Conservation (phyloP, 2,888 invertebrate species). For the Netelia virgata region DNA sequence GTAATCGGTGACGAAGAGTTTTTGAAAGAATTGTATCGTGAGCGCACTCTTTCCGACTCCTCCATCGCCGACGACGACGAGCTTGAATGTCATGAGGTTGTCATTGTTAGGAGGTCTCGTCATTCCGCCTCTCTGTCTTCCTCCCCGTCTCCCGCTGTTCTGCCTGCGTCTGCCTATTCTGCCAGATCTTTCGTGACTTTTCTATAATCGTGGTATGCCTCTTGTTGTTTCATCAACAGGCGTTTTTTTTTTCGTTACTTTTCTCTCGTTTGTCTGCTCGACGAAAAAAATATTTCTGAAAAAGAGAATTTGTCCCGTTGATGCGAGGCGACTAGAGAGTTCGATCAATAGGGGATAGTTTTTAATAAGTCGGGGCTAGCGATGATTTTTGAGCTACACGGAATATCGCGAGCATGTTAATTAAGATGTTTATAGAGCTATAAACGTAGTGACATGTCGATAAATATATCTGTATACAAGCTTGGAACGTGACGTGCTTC, state of each 20-base stretch:
- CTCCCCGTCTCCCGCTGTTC: slow-evolving; percentile 76
- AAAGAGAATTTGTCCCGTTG: background rate
- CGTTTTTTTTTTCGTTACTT: background rate
- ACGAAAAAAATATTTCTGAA: slow-evolving; percentile 24
- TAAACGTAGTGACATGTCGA: slow-evolving; percentile 21
- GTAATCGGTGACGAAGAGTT: slow-evolving; percentile 97
- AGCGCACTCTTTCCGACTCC: slow-evolving; percentile 98
- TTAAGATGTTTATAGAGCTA: slow-evolving; percentile 22
- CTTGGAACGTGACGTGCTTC: slow-evolving; percentile 38
- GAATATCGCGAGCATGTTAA: slow-evolving; percentile 63
- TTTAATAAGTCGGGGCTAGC: slow-evolving; percentile 50
- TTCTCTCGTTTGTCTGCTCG: background rate
- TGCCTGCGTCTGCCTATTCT: slow-evolving; percentile 82
- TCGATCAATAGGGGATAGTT: background rate
- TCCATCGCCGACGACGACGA: slow-evolving; percentile 97
- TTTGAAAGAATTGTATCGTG: slow-evolving; percentile 98
- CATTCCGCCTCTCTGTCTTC: slow-evolving; percentile 84
- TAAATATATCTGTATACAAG: slow-evolving; percentile 62
- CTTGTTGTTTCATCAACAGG: slow-evolving; percentile 46
- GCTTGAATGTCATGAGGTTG: slow-evolving; percentile 91
- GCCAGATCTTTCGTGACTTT: slow-evolving; percentile 75
- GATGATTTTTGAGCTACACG: slow-evolving; percentile 42
- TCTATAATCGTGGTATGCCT: slow-evolving; percentile 65
- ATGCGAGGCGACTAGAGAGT: too few relatives aligned
- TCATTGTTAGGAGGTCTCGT: slow-evolving; percentile 90